Evolutionary conservation across 1,140 invertebrate species (phyloP), one percentile per base, ranked within the genome.

Genomic region (Eulimnadia texana): DNA sequence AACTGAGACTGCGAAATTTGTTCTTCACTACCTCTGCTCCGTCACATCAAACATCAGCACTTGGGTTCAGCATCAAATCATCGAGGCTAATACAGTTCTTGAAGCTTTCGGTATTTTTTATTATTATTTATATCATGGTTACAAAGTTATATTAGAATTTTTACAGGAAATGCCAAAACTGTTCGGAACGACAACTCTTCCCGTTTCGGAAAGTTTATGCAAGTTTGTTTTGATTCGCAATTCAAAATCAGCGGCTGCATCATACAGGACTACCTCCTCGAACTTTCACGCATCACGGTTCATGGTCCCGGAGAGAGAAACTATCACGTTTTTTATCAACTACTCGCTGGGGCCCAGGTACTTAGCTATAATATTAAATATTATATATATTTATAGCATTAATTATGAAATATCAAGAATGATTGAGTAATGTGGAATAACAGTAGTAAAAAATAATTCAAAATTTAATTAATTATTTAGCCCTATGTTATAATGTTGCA

Each of bases 241-340:
- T 89, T 84, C 77, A 85, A 86, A 72, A 96, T 98, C 64, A 85
- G 87, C 65, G 95, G 95, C 16, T 96, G 93, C 66, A 90, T 94
- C 63, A 89, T 97, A 53, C 86, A 94, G 69, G 93, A 97, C 71
- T 98, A 98, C 74, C 76, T 98, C 22, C 77, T 98, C 56, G 95
- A 99, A 71, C 92, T 97, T 72, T 95, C 92, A 3, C 79, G 95
- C 62, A 93, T 98, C 67, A 95, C 93, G 3, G 93, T 91, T 69
- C 94, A 97, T 72, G 86, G 88, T 64, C 77, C 82, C 1, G 84
- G 86, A 9, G 95, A 98, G 72, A 79, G 93, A 29, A 98, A 98
- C 71, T 98, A 98, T 71, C 94, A 98, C 71, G 90, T 99, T 10
- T 95, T 98, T 74, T 98, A 98, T 75, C 92, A 98, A 68, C 77